Evolutionary conservation across 2,113 vertebrate species (phyloP).

Genomic region (Chloropsis cyanopogon): DNA sequence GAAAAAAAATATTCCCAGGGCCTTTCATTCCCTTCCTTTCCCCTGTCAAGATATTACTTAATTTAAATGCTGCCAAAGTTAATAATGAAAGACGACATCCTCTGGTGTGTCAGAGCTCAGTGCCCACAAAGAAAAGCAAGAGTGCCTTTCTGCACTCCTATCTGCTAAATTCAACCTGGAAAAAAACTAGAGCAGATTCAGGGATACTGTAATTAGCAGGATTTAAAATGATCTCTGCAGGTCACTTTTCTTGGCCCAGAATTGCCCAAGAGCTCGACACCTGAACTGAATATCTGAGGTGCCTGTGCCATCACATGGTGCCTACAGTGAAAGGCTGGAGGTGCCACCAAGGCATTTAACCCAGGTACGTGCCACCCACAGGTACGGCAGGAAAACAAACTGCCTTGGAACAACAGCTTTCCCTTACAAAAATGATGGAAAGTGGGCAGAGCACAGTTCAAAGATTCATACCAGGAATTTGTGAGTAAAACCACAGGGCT

Average conservation of each 20-base stretch:
- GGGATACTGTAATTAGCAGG: conserved; percentile 25
- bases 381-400: background rate
- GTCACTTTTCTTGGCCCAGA: conserved; percentile 31
- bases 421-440: background rate
- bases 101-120: background rate
- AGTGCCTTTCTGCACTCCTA: background rate
- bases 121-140: background rate
- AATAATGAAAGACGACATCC: conserved; percentile 30
- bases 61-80: conserved; percentile 61
- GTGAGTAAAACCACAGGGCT: background rate
- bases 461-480: background rate
- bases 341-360: background rate
- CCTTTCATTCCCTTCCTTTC: conserved; percentile 28
- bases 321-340: background rate
- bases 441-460: background rate
- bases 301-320: background rate
- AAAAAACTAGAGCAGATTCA: conserved; percentile 35
- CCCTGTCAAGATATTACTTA: conserved; percentile 60
- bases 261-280: background rate
- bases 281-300: background rate
- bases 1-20: conserved; percentile 36
- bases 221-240: background rate
- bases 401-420: background rate
- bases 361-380: background rate
- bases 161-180: conserved; percentile 6